Evolutionary conservation across 2,888 invertebrate genomes (phyloP).

Genomic region (Eilema griseolum): DNA sequence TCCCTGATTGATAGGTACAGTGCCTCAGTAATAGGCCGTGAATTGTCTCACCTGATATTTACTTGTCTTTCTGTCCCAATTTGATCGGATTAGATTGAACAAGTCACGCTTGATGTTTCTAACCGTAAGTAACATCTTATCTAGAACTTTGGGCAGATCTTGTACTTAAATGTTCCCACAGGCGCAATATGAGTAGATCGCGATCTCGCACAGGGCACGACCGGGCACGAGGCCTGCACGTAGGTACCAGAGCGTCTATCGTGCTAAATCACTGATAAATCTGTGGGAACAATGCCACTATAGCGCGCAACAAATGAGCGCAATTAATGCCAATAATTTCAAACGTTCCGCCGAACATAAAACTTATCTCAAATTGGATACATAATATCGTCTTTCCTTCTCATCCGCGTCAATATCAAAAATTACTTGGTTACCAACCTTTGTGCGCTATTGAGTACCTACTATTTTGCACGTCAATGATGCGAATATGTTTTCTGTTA

Average conservation of each 20-base stretch:
- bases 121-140: constrained; percentile 38
- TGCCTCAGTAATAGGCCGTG: constrained; percentile 58
- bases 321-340: constrained; percentile 74
- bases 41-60: constrained; percentile 64
- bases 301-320: constrained; percentile 71
- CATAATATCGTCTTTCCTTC: constrained; percentile 25
- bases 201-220: constrained; percentile 76
- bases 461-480: constrained; percentile 21
- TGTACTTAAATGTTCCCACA: constrained; percentile 66
- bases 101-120: constrained; percentile 51
- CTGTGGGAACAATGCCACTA: constrained; percentile 75
- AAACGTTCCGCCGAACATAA: constrained; percentile 46
- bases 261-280: constrained; percentile 76
- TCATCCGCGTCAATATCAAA: constrained; percentile 45
- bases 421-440: constrained; percentile 43
- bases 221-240: constrained; percentile 72
- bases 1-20: constrained; percentile 63
- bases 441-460: constrained; percentile 27
- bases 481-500: constrained; percentile 41
- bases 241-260: constrained; percentile 70
- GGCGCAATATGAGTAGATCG: constrained; percentile 71
- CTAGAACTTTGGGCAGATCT: constrained; percentile 38
- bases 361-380: constrained; percentile 36
- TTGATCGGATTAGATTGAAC: constrained; percentile 51
- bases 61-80: constrained; percentile 54